Base-by-base conservation (phyloP, 2,797 vertebrate genomes). In the Rhinatrema bivittatum region DNA sequence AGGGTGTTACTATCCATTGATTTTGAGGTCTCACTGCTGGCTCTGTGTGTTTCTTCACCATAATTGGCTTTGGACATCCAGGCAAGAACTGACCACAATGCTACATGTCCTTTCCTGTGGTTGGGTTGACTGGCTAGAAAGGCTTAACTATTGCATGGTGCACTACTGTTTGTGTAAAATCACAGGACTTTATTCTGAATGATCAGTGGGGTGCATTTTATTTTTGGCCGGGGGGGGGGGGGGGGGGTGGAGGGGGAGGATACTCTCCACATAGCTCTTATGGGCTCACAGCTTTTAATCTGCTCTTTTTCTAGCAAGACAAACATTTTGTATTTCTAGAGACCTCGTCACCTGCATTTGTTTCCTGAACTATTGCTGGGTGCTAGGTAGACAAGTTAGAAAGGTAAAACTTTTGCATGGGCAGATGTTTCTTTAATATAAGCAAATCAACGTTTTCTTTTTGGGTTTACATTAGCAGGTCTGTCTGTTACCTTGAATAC, bases 1-100 rank as follows among this genome's bases (percentile, higher is more conserved):
- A 29, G 46, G 65, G 60, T 60, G 62, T 49, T 65, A 53, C 47
- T 66, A 45, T 69, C 77, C 75, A 39, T 70, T 51, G 22, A 25
- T 62, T 50, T 60, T 51, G 39, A 30, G 40, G 59, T 56, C 40
- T 66, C 60, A 2, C 67, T 63, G 46, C 65, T 62, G 53, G 43
- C 64, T 60, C 30, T 50, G 39, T 59, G 56, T 37, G 32, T 53
- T 58, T n/a, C 53, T 59, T 53, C 42, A 24, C 51, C 46, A 32
- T 4, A 0, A 14, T 47, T 53, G 65, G 56, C 44, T 56, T 56
- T 45, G 61, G 62, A 59, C 43, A 43, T 33, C 56, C 62, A 59
- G 53, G 51, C 66, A 39, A 57, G 50, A 53, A 56, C 56, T 57
- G 52, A 46, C 52, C 39, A 42, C 56, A 60, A 7, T 29, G 43